phyloP scores from a whole-genome alignment of 2,113 vertebrate genomes.

The Salvator merianae region DNA sequence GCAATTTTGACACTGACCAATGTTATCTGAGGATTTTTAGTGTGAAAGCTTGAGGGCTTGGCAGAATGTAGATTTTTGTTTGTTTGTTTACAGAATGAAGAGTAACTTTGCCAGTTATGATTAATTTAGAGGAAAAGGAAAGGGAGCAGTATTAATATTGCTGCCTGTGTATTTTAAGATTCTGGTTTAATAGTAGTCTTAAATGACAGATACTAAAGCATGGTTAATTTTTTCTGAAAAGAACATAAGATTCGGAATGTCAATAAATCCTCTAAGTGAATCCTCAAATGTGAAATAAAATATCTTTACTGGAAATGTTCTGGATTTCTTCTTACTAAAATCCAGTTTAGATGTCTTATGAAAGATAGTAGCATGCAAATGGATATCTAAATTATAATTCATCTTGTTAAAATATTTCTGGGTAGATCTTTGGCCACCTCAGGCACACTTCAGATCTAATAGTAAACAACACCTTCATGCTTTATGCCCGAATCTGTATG shows the following conservation, averaged over 20 bases:
- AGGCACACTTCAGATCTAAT: neutral
- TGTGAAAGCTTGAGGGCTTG: neutral
- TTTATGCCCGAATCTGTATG: neutral
- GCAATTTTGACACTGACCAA: neutral
- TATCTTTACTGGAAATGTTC: neutral
- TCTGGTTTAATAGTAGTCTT: neutral
- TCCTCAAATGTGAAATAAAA: neutral
- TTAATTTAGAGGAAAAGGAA: neutral
- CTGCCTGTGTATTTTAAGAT: neutral
- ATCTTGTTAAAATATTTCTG: neutral
- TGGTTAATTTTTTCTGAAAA: neutral
- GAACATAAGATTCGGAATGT: neutral
- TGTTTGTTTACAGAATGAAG: neutral
- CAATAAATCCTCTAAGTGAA: neutral
- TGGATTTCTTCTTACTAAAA: neutral
- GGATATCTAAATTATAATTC: neutral
- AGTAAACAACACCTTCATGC: neutral
- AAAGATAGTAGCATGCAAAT: neutral
- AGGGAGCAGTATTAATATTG: neutral
- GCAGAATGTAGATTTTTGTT: neutral
- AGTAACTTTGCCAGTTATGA: neutral
- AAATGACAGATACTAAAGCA: neutral
- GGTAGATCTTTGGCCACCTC: neutral
- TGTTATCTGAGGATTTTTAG: conserved; percentile 3
- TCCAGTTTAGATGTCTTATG: neutral